Base-by-base conservation (phyloP, 2,113 vertebrate genomes). In the Setophaga kirtlandii region DNA sequence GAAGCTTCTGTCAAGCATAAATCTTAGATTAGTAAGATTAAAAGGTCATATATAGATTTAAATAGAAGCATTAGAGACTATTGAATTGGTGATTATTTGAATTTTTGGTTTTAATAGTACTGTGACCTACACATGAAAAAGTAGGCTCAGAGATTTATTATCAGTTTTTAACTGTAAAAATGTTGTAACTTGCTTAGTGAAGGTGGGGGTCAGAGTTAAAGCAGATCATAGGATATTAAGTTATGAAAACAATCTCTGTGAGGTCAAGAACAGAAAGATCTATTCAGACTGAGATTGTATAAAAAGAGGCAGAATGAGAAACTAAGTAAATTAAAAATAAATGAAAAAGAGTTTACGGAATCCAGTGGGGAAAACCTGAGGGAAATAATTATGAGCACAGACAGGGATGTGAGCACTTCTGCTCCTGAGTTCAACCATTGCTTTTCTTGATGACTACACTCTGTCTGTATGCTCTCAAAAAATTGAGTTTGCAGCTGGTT, bases 41-140 rank as follows among this genome's bases (percentile, higher is more conserved):
- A 91, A 94, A 94, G 84, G 90, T 95, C 88, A 79, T 52, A n/a
- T 44, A 79, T 88, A 83, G 76, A 86, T 91, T 94, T 83, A 93
- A 93, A 70, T 30, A 74, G 68, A 77, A 80, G 25, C 35, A 33
- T 70, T 86, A 80, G 35, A 91, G 39, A 35, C 50, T 89, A 70
- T 15, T 70, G 28, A 86, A 92, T 68, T 44, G 23, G 20, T 41
- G 39, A 81, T 74, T 60, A 77, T 91, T 86, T 96, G 52, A 94
- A 81, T 93, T 94, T 77, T 74, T 23, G 5, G 22, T 83, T 95
- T 77, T 77, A 94, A 73, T 56, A 50, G 11, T 59, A 75, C 39
- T 0, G 0, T 94, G 75, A 83, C 79, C 83, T 96, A 88, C 68
- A 80, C 31, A 77, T n/a, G 67, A 89, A 53, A 83, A 93, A 83